Base-by-base conservation (phyloP, 2,113 vertebrate species). In the Benitochromis conjunctus region DNA sequence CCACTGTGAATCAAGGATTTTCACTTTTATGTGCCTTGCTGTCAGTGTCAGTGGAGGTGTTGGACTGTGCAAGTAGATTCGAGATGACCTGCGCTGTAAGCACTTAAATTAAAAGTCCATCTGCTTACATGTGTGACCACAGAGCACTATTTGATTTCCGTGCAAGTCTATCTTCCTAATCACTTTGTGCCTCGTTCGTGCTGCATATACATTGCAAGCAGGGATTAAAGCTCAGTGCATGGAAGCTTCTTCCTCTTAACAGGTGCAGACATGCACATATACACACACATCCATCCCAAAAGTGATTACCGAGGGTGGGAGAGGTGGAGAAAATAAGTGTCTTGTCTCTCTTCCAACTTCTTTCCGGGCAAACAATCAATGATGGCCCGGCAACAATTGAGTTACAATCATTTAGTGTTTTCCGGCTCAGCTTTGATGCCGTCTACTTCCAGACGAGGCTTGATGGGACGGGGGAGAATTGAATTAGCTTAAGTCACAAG, bases 391-490 rank as follows among this genome's bases (percentile, higher is more conserved):
- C 87, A 90, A 92, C 92, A 95, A 96, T 94, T 94, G 92, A 95
- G 90, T 94, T 95, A 92, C 88, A 94, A 90, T 95, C 92, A 93
- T 95, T 94, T 89, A 85, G 89, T 92, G 87, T 94, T 94, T 95
- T 95, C 94, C 89, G 46, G 92, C 91, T 80, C 14, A 55, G 81
- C 93, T 94, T 94, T 93, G 94, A 95, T 95, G 91, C 91, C 82
- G 78, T 93, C 87, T 80, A 48, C 83, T 93, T 86, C 92, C 89
- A 94, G 94, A 91, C 78, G 86, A 86, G 79, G 82, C 92, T 91
- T 89, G 86, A 91, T 88, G 84, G 93, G 92, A 89, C 86, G n/a
- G 82, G 57, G 58, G 55, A 54, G 85, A 92, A 95, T 92, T 95
- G 71, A 95, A 96, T 96, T 95, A 94, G 82, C 80, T 87, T 66